phyloP scores from a whole-genome alignment of 2,797 vertebrate genomes.

The Microchirus variegatus region DNA sequence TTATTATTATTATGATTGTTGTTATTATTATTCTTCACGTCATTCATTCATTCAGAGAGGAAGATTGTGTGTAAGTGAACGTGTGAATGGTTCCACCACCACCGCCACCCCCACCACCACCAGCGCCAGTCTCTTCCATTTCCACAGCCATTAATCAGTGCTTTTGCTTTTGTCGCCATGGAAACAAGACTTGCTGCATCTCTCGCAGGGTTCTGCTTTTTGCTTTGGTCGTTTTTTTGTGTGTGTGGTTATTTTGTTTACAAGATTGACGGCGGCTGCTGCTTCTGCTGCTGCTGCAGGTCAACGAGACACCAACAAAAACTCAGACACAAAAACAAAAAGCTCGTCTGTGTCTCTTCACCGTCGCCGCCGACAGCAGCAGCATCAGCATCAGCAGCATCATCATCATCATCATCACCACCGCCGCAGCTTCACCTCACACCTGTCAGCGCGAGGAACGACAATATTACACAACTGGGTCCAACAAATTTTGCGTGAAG shows the following conservation, averaged over 20 bases:
- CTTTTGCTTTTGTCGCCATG: slow-evolving; percentile 83
- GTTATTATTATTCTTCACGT: too few species aligned
- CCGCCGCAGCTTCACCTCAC: slow-evolving; percentile 1
- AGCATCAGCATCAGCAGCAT: too few species aligned
- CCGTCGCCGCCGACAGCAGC: neutral
- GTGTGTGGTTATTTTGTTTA: neutral
- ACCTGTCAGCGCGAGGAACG: slow-evolving; percentile 28
- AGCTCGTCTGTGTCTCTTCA: slow-evolving; percentile 23
- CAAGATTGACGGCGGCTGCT: slow-evolving; percentile 60
- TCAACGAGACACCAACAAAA: slow-evolving; percentile 31
- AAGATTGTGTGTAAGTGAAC: slow-evolving; percentile 29
- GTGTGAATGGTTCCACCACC: slow-evolving; percentile 40
- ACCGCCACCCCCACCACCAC: neutral
- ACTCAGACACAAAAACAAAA: slow-evolving; percentile 19
- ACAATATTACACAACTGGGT: slow-evolving; percentile 42
- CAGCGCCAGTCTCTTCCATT: slow-evolving; percentile 45
- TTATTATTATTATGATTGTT: too few species aligned
- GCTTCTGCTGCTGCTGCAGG: slow-evolving; percentile 57
- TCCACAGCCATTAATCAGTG: slow-evolving; percentile 75
- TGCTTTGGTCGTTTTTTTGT: slow-evolving; percentile 12
- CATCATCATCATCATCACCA: neutral
- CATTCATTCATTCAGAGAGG: neutral
- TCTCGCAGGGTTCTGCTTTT: slow-evolving; percentile 43
- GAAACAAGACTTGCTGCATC: slow-evolving; percentile 82
- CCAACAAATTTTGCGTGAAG: too few species aligned